Evolutionary conservation across 2,888 invertebrate genomes (phyloP).

Genomic region (Thecocarcelia acutangulata): DNA sequence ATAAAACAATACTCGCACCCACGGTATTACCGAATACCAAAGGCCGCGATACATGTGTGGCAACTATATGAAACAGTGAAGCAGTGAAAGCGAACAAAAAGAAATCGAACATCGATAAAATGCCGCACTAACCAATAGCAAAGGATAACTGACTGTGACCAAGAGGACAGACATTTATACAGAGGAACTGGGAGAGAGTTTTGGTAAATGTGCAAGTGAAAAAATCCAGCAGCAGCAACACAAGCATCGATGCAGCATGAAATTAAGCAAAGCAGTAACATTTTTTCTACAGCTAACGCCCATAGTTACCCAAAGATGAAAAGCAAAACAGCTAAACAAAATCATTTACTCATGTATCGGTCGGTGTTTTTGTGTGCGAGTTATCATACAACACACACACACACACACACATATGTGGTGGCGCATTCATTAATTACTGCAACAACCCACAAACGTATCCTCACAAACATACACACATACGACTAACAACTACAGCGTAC

Average conservation of each 20-base stretch:
- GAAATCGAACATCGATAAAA: constrained; percentile 70
- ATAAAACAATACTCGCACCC: constrained; percentile 62
- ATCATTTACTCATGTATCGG: not conserved
- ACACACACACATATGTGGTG: constrained; percentile 19
- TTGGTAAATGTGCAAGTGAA: constrained; percentile 63
- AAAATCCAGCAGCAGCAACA: constrained; percentile 54
- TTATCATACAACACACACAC: not conserved
- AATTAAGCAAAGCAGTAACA: constrained; percentile 43
- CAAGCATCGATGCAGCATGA: constrained; percentile 66
- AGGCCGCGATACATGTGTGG: constrained; percentile 35
- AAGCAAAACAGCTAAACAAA: constrained; percentile 7
- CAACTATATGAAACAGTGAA: not conserved
- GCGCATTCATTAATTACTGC: constrained; percentile 69
- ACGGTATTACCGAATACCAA: constrained; percentile 8
- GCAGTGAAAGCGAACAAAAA: constrained; percentile 10
- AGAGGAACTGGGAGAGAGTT: constrained; percentile 22
- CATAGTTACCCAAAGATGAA: constrained; percentile 60
- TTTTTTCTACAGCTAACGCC: constrained; percentile 63
- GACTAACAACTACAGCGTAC: constrained; percentile 3
- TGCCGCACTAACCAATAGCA: constrained; percentile 72
- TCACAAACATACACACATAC: constrained; percentile 1
- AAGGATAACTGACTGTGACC: constrained; percentile 67
- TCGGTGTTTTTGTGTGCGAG: constrained; percentile 9
- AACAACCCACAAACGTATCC: constrained; percentile 55
- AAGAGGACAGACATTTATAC: constrained; percentile 34